Evolutionary conservation across 2,888 invertebrate species (phyloP), one percentile per base, ranked within the genome.

Genomic region (Lissonota sp.): DNA sequence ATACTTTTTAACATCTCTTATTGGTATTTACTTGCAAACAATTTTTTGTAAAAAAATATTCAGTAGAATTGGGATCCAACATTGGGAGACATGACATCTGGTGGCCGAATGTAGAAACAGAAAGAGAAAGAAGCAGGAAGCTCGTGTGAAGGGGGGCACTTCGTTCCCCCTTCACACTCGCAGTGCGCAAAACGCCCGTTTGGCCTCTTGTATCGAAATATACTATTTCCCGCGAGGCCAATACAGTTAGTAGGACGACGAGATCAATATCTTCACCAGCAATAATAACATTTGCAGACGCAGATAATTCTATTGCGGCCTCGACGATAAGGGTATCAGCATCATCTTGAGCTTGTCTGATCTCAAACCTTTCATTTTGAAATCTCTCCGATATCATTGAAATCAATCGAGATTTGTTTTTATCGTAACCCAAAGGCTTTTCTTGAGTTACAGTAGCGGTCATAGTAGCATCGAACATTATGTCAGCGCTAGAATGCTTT

Each of bases 371-470:
- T 26, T 55, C 39, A 16, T 6, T 66, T 16, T 57, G 37, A 1
- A 66, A 62, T 62, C 39, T 49, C 10, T 60, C 44, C 16, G 66
- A 60, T 12, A 70, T 57, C 40, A 64, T 67, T 26, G 40, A 66
- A 69, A 75, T 79, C 10, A 79, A 62, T 62, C 12, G 64, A 5
- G 49, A 37, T 16, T 75, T 79, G 42, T 79, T 67, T 53, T 75
- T 75, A 8, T 44, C 70, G 70, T 79, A 83, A 5, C 66, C 69
- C 58, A 80, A 60, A 49, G 79, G 79, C 44, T 79, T 63, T 66
- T 82, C 79, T 66, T 79, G 69, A n/a, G 49, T 55, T 16, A 76
- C 75, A 39, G 60, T 76, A 16, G 67, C 53, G 14, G 42, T 14
- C 62, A 69, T 69, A 16, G 58, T 69, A 10, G 49, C 69, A 62